These are phyloP conservation scores for Sebastes nivosus DNA, from an alignment of 2,797 vertebrate genomes.

Conservation along the genomic window DNA sequence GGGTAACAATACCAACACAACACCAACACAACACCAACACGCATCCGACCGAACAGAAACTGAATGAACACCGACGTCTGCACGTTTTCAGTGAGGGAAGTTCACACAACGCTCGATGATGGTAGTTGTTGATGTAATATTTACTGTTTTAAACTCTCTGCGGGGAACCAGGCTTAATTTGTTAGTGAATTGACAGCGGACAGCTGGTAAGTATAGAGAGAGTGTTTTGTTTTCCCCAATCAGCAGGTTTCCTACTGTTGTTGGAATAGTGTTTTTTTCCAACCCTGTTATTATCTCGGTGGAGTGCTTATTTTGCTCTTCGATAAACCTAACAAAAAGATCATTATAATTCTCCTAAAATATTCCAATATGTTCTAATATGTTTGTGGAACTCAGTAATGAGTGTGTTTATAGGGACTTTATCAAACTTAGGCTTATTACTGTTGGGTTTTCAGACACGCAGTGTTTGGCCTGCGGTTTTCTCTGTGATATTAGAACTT, in stretches of 20 bases:
- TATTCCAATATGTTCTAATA: neutral
- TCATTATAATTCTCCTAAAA: neutral
- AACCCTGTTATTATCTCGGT: conserved; percentile 16
- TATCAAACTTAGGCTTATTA: neutral
- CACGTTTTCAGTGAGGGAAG: neutral
- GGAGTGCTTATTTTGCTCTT: conserved; percentile 9
- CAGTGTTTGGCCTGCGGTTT: neutral
- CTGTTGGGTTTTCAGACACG: neutral
- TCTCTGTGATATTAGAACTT: neutral
- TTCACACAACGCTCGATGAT: neutral
- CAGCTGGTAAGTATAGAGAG: conserved; percentile 11
- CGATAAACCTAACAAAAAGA: conserved; percentile 12
- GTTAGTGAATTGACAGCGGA: neutral
- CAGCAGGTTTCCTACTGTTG: conserved; percentile 14
- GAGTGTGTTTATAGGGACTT: neutral
- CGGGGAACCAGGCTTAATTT: conserved; percentile 8
- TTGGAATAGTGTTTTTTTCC: neutral
- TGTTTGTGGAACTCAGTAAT: conserved; percentile 6
- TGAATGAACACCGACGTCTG: neutral
- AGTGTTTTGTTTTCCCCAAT: conserved; percentile 18
- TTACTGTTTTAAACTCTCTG: conserved; percentile 15
- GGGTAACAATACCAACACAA: neutral
- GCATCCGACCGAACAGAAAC: neutral
- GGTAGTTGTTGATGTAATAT: conserved; percentile 1
- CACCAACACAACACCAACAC: no score